Base-by-base conservation (phyloP, 2,888 invertebrate genomes). In the Ectropis crepuscularia region DNA sequence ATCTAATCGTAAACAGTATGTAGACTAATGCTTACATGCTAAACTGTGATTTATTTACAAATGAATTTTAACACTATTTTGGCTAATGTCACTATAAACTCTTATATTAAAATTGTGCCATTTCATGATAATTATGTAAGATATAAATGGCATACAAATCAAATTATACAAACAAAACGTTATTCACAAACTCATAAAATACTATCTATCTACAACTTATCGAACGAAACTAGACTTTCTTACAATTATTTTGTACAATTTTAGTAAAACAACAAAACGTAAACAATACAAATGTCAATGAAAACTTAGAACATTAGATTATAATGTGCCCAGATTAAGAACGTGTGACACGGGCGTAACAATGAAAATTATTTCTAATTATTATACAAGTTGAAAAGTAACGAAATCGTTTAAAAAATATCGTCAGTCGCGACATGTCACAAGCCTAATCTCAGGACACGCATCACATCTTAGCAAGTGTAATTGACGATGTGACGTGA, bases 31-130 rank as follows among this genome's bases (percentile, higher is more conserved):
- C 74, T 85, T 87, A 89, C 73, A 80, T 78, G 75, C 79, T 86
- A 85, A 88, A 90, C 83, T 78, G 86, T 88, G 85, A 83, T 64
- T 70, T 91, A 92, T 92, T 76, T 92, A 91, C 92, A 92, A 74
- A 87, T 87, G 85, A 80, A 73, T 74, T 81, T 86, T 77, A 86
- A 82, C 74, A 80, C 90, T 92, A 92, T 90, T 92, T 92, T 92
- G 92, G 92, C 92, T 92, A 92, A 90, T 83, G 87, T 90, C 84
- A 82, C 90, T 92, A 80, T 89, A 89, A 90, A 80, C 81, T 78
- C 87, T 89, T 90, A 91, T 49, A 70, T 81, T 89, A 88, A 83
- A 86, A 85, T 91, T 90, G 92, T 92, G 92, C 91, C 90, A 79
- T 90, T 80, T 83, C 75, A 85, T 89, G 87, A 79, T 47, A 55